Percentiles rank a stretch among this genome's conserved stretches.
phyloP scores from a whole-genome alignment of 2,797 vertebrate species.

The Eospalax fontanierii region DNA sequence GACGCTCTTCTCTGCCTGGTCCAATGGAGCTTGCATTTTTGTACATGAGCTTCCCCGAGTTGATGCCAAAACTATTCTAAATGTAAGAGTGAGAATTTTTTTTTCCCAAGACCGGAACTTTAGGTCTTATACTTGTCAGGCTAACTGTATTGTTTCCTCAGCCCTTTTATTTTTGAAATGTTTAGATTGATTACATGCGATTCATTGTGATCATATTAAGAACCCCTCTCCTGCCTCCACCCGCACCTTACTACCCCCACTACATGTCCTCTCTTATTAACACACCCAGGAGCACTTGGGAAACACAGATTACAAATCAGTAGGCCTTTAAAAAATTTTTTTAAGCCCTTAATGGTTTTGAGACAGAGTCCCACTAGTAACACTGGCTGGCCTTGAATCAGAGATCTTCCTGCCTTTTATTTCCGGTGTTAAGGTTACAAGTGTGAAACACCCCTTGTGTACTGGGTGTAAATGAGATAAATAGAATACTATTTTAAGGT shows the following conservation, averaged over 20 bases:
- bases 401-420: background rate
- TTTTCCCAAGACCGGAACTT: background rate
- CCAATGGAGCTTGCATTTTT: constrained; percentile 92
- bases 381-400: background rate
- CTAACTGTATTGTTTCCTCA: background rate
- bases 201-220: no score
- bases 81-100: constrained; percentile 85
- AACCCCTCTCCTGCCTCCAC: no score
- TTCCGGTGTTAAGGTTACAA: background rate
- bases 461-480: background rate
- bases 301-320: no score
- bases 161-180: background rate
- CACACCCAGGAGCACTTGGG: no score
- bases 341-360: background rate
- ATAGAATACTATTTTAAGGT: background rate
- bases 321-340: no score
- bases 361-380: background rate
- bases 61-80: constrained; percentile 86
- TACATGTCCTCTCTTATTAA: no score
- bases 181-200: background rate
- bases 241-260: no score
- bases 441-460: background rate
- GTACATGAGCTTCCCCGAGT: constrained; percentile 89
- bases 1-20: constrained; percentile 91
- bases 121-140: background rate